A percentile compares a stretch with the other conserved stretches of the same genome.
Conservation (phyloP, 2,888 invertebrate genomes). For the Megalurothrips usitatus region DNA sequence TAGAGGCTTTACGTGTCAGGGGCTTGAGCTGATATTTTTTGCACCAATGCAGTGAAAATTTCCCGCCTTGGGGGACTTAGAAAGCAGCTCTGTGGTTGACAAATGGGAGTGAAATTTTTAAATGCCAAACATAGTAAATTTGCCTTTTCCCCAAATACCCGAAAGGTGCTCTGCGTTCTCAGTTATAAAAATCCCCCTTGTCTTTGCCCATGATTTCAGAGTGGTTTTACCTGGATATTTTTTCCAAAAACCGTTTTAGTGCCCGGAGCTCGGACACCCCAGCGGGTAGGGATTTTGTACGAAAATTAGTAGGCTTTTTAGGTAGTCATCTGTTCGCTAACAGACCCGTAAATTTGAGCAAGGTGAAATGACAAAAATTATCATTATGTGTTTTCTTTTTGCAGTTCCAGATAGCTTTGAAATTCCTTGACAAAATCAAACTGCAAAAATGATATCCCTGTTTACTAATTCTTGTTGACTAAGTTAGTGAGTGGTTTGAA, state of each 20-base stretch:
- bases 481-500: conserved; percentile 32
- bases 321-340: not conserved
- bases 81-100: not conserved
- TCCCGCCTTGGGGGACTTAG: not conserved
- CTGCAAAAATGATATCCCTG: conserved; percentile 29
- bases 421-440: conserved; percentile 29
- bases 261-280: not conserved
- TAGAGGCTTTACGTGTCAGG: not conserved
- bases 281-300: not conserved
- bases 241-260: not conserved
- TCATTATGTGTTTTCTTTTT: not conserved
- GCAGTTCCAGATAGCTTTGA: not conserved
- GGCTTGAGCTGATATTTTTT: not conserved
- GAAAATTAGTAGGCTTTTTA: too few species aligned
- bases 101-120: not conserved
- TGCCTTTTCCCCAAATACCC: not conserved
- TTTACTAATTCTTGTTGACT: conserved; percentile 29
- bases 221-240: not conserved
- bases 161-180: not conserved
- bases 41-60: not conserved
- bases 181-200: not conserved
- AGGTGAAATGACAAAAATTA: not conserved
- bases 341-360: not conserved
- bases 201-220: not conserved
- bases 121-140: not conserved